Evolutionary conservation across 2,113 vertebrate genomes (phyloP), one percentile per base, ranked within the genome.

Genomic region (Gadus chalcogrammus): DNA sequence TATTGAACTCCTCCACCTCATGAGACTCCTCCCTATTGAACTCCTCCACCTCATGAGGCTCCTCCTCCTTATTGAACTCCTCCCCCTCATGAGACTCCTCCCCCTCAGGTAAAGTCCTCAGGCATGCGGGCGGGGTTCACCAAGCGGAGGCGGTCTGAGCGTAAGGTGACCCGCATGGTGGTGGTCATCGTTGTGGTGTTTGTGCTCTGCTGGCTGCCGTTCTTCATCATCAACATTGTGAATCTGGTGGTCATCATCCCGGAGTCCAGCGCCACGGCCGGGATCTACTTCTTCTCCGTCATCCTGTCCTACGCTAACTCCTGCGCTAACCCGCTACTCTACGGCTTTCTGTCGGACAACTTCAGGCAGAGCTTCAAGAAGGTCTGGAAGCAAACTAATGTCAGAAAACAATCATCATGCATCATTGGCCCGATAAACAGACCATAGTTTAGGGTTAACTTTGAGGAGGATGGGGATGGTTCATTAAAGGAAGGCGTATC

Each of bases 311-410:
- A 98, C 0, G 96, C 93, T 82, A 98, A 98, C 88, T 98, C 96
- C 85, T 98, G 97, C 2, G 96, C 97, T 84, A 98, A 98, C 82
- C 97, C 97, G 0, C 75, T 98, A 61, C 94, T 98, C 35, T 98
- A 98, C 0, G 94, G 93, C 53, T 98, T 97, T 73, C 90, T 98
- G 76, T 97, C 95, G 0, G 95, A 98, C 87, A 98, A 97, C 93
- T 97, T 98, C 90, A 95, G 93, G 76, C 94, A 96, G 89, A 97
- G 96, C 73, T 98, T 98, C 90, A 94, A 85, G 82, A 96, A 96
- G 79, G 94, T 95, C 73, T 0, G 84, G 42, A 48, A 48, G 22
- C 22, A 24, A 24, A 24, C 22, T 24, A 1, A 24, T 24, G 22
- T 24, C 22, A 48, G 12, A 48, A 9, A 48, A 48, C 42, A 48